A percentile compares a stretch with the other conserved stretches of the same genome.
These are phyloP conservation scores for Caenorhabditis macrosperma DNA, from an alignment of 2,888 invertebrate species.

Conservation along the genomic window DNA sequence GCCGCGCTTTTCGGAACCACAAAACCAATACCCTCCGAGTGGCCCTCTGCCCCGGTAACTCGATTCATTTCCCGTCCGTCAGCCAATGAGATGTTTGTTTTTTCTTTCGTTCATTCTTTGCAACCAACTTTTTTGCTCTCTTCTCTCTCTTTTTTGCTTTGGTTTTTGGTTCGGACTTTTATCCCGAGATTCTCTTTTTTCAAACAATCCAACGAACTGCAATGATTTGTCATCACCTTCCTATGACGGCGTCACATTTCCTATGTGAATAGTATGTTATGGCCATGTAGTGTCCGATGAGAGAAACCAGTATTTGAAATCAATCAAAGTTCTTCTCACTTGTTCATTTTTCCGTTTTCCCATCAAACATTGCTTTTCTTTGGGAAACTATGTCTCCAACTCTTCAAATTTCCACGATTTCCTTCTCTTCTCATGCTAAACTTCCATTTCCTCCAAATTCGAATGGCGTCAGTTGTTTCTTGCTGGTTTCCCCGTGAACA, in stretches of 20 bases:
- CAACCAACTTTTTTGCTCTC: background rate
- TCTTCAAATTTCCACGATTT: too few species aligned
- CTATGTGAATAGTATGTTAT: slow-evolving; percentile 22
- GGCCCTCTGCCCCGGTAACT: slow-evolving; percentile 24
- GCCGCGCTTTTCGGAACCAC: slow-evolving; percentile 1
- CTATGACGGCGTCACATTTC: background rate
- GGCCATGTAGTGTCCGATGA: slow-evolving; percentile 2
- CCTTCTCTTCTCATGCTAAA: too few species aligned
- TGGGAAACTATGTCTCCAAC: too few species aligned
- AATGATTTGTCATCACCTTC: slow-evolving; percentile 31
- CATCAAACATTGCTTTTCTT: background rate
- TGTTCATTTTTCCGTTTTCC: background rate
- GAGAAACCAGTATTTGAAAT: background rate
- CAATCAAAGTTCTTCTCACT: background rate
- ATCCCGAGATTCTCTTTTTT: too few species aligned
- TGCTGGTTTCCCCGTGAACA: too few species aligned
- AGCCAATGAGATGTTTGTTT: background rate
- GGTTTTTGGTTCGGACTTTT: too few species aligned
- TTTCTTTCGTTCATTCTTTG: background rate
- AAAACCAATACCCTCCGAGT: slow-evolving; percentile 18
- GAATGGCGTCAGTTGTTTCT: too few species aligned
- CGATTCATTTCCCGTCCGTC: slow-evolving; percentile 31
- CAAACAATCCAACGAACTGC: too few species aligned
- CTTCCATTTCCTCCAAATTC: too few species aligned
- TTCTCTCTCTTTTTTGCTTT: background rate